Conservation (phyloP, 2,113 vertebrate species). For the Oreocharis arfaki region DNA sequence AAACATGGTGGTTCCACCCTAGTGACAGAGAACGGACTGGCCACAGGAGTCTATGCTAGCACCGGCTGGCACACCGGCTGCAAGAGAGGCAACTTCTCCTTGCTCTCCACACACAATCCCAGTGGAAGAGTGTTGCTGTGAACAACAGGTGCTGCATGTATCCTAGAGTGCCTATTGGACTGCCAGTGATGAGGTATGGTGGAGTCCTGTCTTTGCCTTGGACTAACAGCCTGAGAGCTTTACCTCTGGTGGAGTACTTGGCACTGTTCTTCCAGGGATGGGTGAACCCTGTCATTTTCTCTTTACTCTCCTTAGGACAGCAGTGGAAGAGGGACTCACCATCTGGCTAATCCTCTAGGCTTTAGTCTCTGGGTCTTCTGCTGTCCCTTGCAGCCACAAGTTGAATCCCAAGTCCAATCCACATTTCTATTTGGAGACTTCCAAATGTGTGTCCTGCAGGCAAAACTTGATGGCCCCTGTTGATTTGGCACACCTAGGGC, state of each 20-base stretch:
- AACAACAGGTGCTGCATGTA: neutral
- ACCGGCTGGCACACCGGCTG: neutral
- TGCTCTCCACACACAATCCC: neutral
- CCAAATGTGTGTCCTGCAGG: neutral
- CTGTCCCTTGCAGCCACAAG: neutral
- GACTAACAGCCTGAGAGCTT: neutral
- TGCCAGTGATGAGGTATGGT: rapidly evolving
- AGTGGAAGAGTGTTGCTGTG: neutral
- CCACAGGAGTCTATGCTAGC: neutral
- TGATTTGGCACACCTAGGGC: neutral
- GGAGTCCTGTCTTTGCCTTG: neutral
- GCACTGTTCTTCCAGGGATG: neutral
- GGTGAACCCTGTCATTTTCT: neutral
- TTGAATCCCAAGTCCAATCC: neutral
- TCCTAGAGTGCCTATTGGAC: rapidly evolving
- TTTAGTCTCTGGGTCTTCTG: neutral
- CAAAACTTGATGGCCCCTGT: neutral
- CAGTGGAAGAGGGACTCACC: neutral
- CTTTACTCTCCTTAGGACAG: neutral
- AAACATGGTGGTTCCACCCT: neutral
- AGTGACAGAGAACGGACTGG: neutral
- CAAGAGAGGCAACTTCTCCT: rapidly evolving
- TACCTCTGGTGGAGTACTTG: neutral
- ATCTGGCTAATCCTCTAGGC: neutral
- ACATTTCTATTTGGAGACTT: neutral